These are phyloP conservation scores for Nephrotoma flavescens DNA, from an alignment of 2,888 invertebrate species.

Conservation along the genomic window DNA sequence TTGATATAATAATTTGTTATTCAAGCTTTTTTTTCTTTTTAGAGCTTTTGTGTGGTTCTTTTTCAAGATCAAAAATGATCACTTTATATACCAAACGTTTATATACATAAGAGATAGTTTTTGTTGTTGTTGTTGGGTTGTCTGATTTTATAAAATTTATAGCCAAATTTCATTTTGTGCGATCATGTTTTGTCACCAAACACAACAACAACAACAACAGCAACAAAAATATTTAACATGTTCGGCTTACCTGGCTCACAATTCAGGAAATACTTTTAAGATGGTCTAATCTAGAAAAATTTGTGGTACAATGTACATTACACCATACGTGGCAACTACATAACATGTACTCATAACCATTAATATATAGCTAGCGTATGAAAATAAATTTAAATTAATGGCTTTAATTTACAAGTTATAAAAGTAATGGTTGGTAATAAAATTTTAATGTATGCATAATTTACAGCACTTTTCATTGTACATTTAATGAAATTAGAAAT, in stretches of 20 bases:
- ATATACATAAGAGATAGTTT: background rate
- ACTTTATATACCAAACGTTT: background rate
- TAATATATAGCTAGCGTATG: background rate
- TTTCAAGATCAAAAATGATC: background rate
- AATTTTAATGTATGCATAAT: background rate
- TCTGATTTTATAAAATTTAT: background rate
- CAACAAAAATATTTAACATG: too few species aligned
- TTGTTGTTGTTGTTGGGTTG: background rate
- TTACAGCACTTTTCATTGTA: too few species aligned
- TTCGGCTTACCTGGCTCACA: background rate
- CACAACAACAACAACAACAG: background rate
- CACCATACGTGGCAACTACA: background rate
- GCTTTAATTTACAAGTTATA: background rate
- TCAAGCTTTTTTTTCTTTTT: background rate
- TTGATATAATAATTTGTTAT: background rate
- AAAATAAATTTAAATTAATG: background rate
- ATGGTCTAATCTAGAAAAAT: background rate
- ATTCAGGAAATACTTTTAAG: background rate
- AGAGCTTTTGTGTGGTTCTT: background rate
- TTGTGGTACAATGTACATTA: background rate
- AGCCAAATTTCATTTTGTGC: background rate
- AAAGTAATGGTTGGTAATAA: background rate
- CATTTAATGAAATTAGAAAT: too few species aligned
- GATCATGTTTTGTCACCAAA: background rate
- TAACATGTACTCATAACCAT: background rate